Percentiles rank a stretch among this genome's conserved stretches.
phyloP scores from a whole-genome alignment of 1,140 invertebrate species.

The Agrypnia vestita region DNA sequence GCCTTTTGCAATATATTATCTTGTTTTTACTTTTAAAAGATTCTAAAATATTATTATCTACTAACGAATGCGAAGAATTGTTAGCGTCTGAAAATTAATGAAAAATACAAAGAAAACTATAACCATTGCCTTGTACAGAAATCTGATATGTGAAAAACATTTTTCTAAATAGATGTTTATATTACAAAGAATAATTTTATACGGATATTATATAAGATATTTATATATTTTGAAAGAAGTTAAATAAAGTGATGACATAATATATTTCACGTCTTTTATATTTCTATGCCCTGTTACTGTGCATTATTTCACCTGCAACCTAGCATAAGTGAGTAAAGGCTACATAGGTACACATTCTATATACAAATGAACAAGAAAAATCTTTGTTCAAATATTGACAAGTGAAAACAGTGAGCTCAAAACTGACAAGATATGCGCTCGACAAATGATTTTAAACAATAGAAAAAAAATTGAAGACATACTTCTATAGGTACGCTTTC shows the following conservation, averaged over 20 bases:
- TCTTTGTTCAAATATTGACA: too few relatives aligned
- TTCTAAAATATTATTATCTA: conserved; percentile 19
- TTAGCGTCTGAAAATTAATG: neutral
- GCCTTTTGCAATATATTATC: conserved; percentile 5
- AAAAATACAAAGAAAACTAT: conserved; percentile 33
- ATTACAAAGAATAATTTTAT: conserved; percentile 56
- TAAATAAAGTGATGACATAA: conserved; percentile 46
- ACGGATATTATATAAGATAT: conserved; percentile 57
- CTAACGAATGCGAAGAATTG: neutral
- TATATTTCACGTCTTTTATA: conserved; percentile 33
- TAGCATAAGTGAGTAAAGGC: too few relatives aligned
- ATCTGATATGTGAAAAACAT: conserved; percentile 10
- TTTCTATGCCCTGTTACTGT: too few relatives aligned
- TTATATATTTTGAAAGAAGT: conserved; percentile 51
- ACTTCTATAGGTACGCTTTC: too few relatives aligned
- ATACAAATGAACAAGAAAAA: too few relatives aligned
- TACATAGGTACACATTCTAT: too few relatives aligned
- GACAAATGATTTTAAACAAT: too few relatives aligned
- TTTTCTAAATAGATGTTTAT: conserved; percentile 35
- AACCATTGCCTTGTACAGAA: conserved; percentile 29
- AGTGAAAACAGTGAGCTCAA: too few relatives aligned
- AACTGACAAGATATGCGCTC: too few relatives aligned
- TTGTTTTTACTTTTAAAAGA: conserved; percentile 10
- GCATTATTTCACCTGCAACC: too few relatives aligned
- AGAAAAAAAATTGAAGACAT: too few relatives aligned